phyloP scores from a whole-genome alignment of 2,113 vertebrate genomes.

The Pipa parva region DNA sequence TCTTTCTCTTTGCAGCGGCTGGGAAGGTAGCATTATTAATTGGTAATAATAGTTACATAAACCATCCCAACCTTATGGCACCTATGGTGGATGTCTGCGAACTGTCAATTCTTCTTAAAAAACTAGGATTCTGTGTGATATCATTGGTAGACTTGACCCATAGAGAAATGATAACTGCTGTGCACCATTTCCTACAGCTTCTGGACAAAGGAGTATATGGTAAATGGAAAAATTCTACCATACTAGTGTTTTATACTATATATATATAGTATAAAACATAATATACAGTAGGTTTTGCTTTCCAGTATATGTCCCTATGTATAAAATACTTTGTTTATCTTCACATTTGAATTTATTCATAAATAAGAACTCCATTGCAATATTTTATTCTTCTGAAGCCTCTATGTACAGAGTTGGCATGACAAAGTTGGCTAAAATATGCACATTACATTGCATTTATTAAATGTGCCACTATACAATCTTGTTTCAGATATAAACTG shows the following conservation, averaged over 20 bases:
- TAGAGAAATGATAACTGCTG: conserved; percentile 69
- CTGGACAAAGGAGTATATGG: conserved; percentile 77
- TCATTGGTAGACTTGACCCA: conserved; percentile 79
- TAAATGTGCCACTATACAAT: too few species aligned
- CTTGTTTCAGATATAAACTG: conserved; percentile 15
- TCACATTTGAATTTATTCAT: too few species aligned
- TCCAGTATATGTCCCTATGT: too few species aligned
- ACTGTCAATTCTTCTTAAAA: conserved; percentile 68
- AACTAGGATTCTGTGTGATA: conserved; percentile 75
- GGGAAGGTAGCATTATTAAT: conserved; percentile 82
- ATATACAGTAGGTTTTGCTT: too few species aligned
- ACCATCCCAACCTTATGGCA: conserved; percentile 72
- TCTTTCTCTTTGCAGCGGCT: conserved; percentile 58
- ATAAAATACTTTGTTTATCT: too few species aligned
- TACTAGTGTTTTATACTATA: background rate
- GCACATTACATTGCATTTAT: too few species aligned
- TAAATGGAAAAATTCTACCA: too few species aligned
- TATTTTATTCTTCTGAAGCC: too few species aligned
- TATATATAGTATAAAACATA: too few species aligned
- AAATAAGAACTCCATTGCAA: too few species aligned
- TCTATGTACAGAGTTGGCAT: too few species aligned
- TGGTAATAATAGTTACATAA: conserved; percentile 75
- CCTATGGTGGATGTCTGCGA: conserved; percentile 77
- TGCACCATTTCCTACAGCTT: conserved; percentile 71
- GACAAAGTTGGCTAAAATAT: too few species aligned